A percentile compares a stretch with the other conserved stretches of the same genome.
Conservation (phyloP, 2,888 invertebrate species). For the Zaprionus lineosus region DNA sequence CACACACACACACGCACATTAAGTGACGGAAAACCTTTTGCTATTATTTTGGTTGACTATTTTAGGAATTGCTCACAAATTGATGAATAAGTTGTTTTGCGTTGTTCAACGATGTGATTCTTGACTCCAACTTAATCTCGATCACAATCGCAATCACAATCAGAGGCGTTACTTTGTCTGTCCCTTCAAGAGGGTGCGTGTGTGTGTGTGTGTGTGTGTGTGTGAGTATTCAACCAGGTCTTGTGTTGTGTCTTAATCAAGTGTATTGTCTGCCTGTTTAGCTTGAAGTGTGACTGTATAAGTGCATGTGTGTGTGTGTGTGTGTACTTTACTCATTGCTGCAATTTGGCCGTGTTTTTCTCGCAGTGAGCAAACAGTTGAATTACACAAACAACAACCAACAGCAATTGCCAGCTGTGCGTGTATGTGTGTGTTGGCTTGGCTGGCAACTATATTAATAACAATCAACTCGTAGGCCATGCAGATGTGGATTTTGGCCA, state of each 20-base stretch:
- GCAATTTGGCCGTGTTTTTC: slow-evolving; percentile 61
- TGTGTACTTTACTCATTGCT: slow-evolving; percentile 49
- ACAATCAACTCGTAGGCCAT: slow-evolving; percentile 64
- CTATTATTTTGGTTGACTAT: slow-evolving; percentile 56
- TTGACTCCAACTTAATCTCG: slow-evolving; percentile 61
- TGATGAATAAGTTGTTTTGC: slow-evolving; percentile 66
- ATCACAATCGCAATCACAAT: slow-evolving; percentile 23
- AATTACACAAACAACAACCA: slow-evolving; percentile 33
- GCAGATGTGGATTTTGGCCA: slow-evolving; percentile 58
- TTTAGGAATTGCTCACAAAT: slow-evolving; percentile 63
- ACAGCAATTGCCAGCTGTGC: slow-evolving; percentile 21
- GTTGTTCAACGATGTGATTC: slow-evolving; percentile 33
- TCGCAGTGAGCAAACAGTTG: slow-evolving; percentile 56
- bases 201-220: slow-evolving; percentile 14
- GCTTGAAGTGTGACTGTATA: background rate
- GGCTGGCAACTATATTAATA: slow-evolving; percentile 62
- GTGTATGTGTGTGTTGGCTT: slow-evolving; percentile 21
- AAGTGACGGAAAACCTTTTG: slow-evolving; percentile 9
- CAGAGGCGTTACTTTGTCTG: slow-evolving; percentile 40
- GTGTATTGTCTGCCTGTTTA: slow-evolving; percentile 39
- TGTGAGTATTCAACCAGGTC: slow-evolving; percentile 18
- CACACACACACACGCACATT: slow-evolving; percentile 17
- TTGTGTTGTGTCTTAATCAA: slow-evolving; percentile 54
- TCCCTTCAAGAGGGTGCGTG: slow-evolving; percentile 28
- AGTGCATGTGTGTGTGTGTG: slow-evolving; percentile 6